Base-by-base conservation (phyloP, 2,113 vertebrate genomes). In the Phrynocephalus versicolor region DNA sequence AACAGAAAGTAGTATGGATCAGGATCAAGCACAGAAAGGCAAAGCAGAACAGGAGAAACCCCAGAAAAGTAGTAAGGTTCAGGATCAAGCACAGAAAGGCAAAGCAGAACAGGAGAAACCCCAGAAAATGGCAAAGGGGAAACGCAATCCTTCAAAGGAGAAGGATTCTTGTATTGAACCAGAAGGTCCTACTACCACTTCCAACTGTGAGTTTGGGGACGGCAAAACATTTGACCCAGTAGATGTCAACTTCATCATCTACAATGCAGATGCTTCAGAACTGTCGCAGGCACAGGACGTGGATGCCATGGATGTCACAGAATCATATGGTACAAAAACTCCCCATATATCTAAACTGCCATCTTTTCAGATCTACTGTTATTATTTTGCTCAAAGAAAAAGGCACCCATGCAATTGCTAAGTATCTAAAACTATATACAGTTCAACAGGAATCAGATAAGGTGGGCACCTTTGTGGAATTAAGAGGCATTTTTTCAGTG, bases 101-200 rank as follows among this genome's bases (percentile, higher is more conserved):
- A 37, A 69, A 0, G 6, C 33, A 60, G 51, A 88, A 19, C n/a
- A 35, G 30, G 39, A 13, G 71, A 84, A 55, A 39, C 23, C 55
- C 33, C 35, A 85, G 72, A 85, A 90, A 88, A 33, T 41, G 77
- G 45, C 65, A 39, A 89, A 84, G 65, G 8, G 18, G 21, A 74
- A 33, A 57, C 67, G 70, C 82, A 0, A 23, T 18, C 75, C 51
- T 39, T 73, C 76, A n/a, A 12, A 33, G 16, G 25, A 82, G 62
- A 79, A 21, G 3, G 80, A 57, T 8, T 27, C 55, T 10, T 7
- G 25, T 84, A 19, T 18, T 39, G 16, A 30, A 14, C 45, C 77
- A 41, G 41, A 6, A 84, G 72, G 2, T n/a, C 80, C 51, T 6
- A 1, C 51, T 6, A 1, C 57, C 23, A 16, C 25, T 30, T 73